Conservation (phyloP, 2,113 vertebrate genomes). For the Carettochelys insculpta region DNA sequence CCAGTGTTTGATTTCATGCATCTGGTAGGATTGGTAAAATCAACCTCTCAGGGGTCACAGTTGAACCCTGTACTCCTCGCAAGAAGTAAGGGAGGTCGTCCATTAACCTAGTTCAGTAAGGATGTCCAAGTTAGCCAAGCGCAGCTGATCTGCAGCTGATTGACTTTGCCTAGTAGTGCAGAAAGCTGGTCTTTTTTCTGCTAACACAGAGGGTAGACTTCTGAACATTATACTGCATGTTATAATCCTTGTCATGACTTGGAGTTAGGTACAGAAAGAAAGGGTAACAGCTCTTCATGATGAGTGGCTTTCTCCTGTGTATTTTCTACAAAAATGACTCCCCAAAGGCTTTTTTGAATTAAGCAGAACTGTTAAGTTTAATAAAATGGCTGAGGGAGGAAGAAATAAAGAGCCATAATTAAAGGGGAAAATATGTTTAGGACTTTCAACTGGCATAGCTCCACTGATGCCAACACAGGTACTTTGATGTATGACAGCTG, state of each 20-base stretch:
- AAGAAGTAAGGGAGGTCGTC: no score
- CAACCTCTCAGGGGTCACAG: no score
- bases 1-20: no score
- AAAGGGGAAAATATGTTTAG: not conserved
- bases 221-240: not conserved
- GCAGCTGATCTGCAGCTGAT: no score
- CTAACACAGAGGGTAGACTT: not conserved
- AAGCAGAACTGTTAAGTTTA: not conserved
- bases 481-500: not conserved
- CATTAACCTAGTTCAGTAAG: no score
- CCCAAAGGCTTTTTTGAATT: not conserved
- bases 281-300: not conserved
- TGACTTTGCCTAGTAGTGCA: no score
- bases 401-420: not conserved
- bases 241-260: not conserved
- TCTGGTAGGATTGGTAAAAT: no score
- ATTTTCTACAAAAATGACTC: slow-evolving; percentile 6
- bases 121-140: no score
- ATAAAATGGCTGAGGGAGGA: slow-evolving; percentile 12
- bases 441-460: not conserved
- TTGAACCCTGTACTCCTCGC: no score
- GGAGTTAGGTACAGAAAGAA: not conserved
- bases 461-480: not conserved
- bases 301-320: not conserved
- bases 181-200: not conserved